Conservation (phyloP, 2,113 vertebrate genomes). For the Caloenas nicobarica region DNA sequence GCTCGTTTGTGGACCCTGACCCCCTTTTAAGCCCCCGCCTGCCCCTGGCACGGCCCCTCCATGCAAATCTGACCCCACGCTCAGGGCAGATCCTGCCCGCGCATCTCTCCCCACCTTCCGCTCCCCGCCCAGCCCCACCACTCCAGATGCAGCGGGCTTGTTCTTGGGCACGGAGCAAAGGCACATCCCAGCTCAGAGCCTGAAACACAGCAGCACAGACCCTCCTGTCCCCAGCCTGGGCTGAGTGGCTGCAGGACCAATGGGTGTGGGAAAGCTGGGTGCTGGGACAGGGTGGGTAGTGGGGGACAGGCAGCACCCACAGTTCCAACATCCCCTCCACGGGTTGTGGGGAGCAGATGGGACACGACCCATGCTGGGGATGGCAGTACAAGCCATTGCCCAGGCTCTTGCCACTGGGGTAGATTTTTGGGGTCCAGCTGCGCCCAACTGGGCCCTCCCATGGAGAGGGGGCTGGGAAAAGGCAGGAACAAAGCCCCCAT, state of each 20-base stretch:
- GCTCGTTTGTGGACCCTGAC: not conserved
- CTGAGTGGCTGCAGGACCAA: not conserved
- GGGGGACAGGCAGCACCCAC: no score
- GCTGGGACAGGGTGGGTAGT: no score
- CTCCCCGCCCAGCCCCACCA: not conserved
- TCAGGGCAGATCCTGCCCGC: not conserved
- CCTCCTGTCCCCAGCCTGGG: fast-evolving
- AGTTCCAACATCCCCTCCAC: no score
- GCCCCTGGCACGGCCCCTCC: not conserved
- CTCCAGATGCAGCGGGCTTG: not conserved
- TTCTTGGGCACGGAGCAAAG: not conserved
- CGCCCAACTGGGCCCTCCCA: no score
- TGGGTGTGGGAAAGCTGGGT: fast-evolving
- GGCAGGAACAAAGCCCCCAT: no score
- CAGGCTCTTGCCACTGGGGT: no score
- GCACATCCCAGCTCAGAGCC: not conserved
- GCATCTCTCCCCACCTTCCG: not conserved
- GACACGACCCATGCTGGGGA: no score
- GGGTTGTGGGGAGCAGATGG: no score
- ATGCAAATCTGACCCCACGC: not conserved
- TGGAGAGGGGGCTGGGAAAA: no score
- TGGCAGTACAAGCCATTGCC: no score
- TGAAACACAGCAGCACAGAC: no score
- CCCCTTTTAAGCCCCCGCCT: not conserved
- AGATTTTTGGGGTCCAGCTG: no score